Evolutionary conservation across 2,888 invertebrate genomes (phyloP).

Genomic region (Tetrapedia diversipes): DNA sequence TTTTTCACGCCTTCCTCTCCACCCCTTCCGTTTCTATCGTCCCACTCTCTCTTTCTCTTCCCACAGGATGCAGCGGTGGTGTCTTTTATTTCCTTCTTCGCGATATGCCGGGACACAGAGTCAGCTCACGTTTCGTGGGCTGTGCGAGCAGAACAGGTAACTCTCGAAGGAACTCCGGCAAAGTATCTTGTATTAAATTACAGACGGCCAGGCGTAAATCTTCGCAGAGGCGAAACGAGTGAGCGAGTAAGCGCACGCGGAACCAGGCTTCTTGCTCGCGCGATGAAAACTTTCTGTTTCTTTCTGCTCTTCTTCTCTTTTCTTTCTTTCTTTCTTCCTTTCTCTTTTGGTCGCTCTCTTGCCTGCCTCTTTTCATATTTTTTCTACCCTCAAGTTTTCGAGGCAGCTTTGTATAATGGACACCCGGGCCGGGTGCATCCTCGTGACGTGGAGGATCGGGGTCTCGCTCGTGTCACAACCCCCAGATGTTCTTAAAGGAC

Average conservation of each 20-base stretch:
- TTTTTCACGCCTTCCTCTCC: not conserved
- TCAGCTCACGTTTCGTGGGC: conserved; percentile 67
- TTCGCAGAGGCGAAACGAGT: conserved; percentile 56
- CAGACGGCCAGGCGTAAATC: conserved; percentile 70
- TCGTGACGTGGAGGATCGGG: not conserved
- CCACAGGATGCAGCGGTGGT: not conserved
- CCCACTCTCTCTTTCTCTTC: not conserved
- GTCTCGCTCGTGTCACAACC: not conserved
- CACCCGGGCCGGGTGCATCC: conserved; percentile 13
- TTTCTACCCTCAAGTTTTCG: conserved; percentile 50
- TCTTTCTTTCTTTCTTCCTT: conserved; percentile 14
- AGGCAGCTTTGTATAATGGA: conserved; percentile 65
- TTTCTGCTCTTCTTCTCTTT: not conserved
- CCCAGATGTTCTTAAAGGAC: conserved; percentile 49
- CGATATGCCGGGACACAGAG: conserved; percentile 66
- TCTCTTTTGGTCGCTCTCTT: conserved; percentile 30
- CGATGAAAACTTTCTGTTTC: conserved; percentile 51
- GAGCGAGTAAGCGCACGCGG: not conserved
- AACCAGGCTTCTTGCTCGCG: conserved; percentile 34
- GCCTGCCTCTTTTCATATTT: not conserved
- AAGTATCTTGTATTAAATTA: conserved; percentile 72
- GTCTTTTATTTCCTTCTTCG: conserved; percentile 1
- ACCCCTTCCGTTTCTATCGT: not conserved
- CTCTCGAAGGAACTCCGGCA: conserved; percentile 63
- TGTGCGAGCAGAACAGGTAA: conserved; percentile 56